Evolutionary conservation across 2,888 invertebrate species (phyloP), one percentile per base, ranked within the genome.

Genomic region (Pyrochroa serraticornis): DNA sequence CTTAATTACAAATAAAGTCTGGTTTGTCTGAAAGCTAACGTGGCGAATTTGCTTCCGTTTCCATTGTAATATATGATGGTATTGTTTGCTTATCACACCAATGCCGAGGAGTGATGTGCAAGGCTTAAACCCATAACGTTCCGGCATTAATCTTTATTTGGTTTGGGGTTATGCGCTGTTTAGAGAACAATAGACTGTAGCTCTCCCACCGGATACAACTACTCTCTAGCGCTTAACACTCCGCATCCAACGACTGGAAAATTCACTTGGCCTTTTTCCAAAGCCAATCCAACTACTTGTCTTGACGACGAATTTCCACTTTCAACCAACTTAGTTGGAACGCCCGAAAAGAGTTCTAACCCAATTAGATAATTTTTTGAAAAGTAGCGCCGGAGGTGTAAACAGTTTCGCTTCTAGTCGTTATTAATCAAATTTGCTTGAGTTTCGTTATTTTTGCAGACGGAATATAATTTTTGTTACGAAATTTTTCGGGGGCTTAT

Each of bases 111-210:
- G 54, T 60, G 64, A 60, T 58, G 60, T 60, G 54, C 41, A 53
- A n/a, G 56, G 58, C 57, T 60, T 50, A 53, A 41, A 41, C 34
- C 45, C 46, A 62, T 62, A 58, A 60, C 54, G 58, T 30, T 50
- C 37, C 56, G 37, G 42, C 62, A 64, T 64, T 64, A 62, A 64
- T 64, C 64, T 62, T 64, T 64, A 62, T 62, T 62, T 62, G 56
- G 43, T 52, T 12, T 12, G 42, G 47, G 52, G 52, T 47, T 52
- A 38, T 37, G 52, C 50, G 37, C 36, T 51, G 38, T 46, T 42
- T 47, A 37, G 22, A 12, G 43, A 46, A 57, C 47, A 58, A 58
- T 58, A 52, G 43, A 36, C n/a, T 47, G 41, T 48, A 49, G 45
- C 57, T 51, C 46, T 51, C 38, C 39, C 37, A 12, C 32, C 32